Evolutionary conservation across 2,888 invertebrate genomes (phyloP), one percentile per base, ranked within the genome.

Genomic region (Pycnomerus fuliginosus): DNA sequence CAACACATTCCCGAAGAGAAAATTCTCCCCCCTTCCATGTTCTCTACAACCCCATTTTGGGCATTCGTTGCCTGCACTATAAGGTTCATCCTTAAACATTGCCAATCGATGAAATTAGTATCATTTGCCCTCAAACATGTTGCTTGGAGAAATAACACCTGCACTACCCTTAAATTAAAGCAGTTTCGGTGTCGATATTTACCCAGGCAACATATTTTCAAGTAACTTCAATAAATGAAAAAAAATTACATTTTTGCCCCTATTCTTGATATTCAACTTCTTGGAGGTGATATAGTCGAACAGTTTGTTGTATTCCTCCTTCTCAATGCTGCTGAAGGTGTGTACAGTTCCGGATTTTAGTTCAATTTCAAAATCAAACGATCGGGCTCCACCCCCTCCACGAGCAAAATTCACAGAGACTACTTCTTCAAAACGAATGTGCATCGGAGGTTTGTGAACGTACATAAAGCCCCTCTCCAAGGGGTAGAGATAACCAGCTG

Each of bases 391-490:
- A 3, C 95, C 95, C 13, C 95, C 94, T 48, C 94, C 90, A 62
- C 97, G 81, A 0, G 95, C 96, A 74, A 97, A 97, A 73, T 97
- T 96, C 4, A 97, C 95, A 0, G 87, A 87, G 0, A 84, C 80
- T 14, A 98, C 89, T 75, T 99, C 99, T 67, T 99, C 99, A 68
- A 97, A 98, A 4, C 67, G 84, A 46, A 99, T 93, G 65, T 98
- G 97, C 47, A 99, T 84, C 0, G 99, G 97, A 0, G 99, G 99
- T 69, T 99, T 99, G 74, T 98, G 97, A 1, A 99, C 92, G 69
- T 95, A 99, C 58, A 99, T 96, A 68, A 99, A 97, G 5, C 99
- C 97, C 61, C 97, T 82, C 72, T 99, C 99, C 27, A 99, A 73
- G 0, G 99, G 99, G 74, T 99, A 99, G 32, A 99, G 75, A 67